phyloP scores from a whole-genome alignment of 2,797 vertebrate species.

The Peromyscus melanophrys region DNA sequence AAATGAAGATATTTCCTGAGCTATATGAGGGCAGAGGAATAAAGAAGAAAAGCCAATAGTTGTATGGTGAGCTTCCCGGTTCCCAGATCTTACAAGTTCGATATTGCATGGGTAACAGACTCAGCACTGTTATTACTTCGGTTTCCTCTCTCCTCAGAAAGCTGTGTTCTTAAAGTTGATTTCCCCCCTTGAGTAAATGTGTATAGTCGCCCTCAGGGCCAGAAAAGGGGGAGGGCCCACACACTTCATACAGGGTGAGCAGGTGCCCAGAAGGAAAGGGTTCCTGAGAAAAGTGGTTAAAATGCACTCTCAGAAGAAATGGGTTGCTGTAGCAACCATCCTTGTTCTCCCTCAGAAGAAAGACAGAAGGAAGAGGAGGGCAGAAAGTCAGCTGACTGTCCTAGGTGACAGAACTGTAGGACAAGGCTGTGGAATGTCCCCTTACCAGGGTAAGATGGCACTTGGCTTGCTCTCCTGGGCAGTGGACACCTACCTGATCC shows the following conservation, averaged over 20 bases:
- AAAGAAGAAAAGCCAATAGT: neutral
- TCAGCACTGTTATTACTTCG: slow-evolving; percentile 63
- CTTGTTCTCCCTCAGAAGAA: slow-evolving; percentile 65
- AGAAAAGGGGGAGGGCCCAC: neutral
- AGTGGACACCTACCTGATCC: neutral
- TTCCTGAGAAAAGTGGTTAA: slow-evolving; percentile 66
- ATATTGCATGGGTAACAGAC: neutral
- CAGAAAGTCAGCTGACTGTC: neutral
- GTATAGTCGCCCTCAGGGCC: slow-evolving; percentile 1
- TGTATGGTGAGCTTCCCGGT: neutral
- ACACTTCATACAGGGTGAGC: neutral
- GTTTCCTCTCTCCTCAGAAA: slow-evolving; percentile 30
- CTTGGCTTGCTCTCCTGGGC: neutral
- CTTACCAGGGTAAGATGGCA: neutral
- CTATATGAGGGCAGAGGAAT: neutral
- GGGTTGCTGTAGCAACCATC: slow-evolving; percentile 82
- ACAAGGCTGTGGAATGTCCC: neutral
- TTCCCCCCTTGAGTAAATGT: neutral
- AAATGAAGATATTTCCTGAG: neutral
- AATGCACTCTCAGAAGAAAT: slow-evolving; percentile 76
- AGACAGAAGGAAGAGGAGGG: slow-evolving; percentile 51
- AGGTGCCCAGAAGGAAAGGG: slow-evolving; percentile 20
- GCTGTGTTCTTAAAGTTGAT: slow-evolving; percentile 44
- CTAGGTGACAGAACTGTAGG: neutral
- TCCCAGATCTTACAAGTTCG: neutral